These are phyloP conservation scores for Ammodramus savannarum DNA, from an alignment of 2,113 vertebrate species.

Conservation along the genomic window DNA sequence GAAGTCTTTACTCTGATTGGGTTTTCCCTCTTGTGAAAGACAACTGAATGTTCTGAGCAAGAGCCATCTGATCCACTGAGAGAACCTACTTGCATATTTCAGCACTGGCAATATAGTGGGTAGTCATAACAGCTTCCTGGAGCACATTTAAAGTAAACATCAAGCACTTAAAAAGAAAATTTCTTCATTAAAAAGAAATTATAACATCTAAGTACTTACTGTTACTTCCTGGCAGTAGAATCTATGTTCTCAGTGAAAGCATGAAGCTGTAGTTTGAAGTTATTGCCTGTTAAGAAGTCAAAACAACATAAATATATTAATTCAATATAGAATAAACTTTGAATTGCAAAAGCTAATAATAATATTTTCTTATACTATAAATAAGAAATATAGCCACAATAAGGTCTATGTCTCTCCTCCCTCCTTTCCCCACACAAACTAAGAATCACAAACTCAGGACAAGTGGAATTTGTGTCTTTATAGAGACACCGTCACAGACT, in stretches of 20 bases:
- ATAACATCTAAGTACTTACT: constrained; percentile 65
- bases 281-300: constrained; percentile 68
- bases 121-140: not conserved
- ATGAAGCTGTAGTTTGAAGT: constrained; percentile 16
- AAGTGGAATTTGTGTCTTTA: constrained; percentile 41
- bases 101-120: not conserved
- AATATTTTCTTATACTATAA: constrained; percentile 6
- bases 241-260: not conserved
- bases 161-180: not conserved
- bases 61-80: not conserved
- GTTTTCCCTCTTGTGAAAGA: not conserved
- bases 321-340: constrained; percentile 32
- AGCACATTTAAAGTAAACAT: not conserved
- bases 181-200: not conserved
- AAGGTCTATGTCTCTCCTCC: not conserved
- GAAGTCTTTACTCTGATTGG: not conserved
- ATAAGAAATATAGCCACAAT: constrained; percentile 35
- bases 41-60: not conserved
- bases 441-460: constrained; percentile 17
- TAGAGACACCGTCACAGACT: not conserved
- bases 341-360: constrained; percentile 44
- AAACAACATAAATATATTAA: constrained; percentile 60
- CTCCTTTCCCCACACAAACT: not conserved
- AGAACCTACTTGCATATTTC: not conserved
- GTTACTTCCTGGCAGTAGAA: constrained; percentile 37